Conservation (phyloP, 2,113 vertebrate species). For the Okapia johnstoni region DNA sequence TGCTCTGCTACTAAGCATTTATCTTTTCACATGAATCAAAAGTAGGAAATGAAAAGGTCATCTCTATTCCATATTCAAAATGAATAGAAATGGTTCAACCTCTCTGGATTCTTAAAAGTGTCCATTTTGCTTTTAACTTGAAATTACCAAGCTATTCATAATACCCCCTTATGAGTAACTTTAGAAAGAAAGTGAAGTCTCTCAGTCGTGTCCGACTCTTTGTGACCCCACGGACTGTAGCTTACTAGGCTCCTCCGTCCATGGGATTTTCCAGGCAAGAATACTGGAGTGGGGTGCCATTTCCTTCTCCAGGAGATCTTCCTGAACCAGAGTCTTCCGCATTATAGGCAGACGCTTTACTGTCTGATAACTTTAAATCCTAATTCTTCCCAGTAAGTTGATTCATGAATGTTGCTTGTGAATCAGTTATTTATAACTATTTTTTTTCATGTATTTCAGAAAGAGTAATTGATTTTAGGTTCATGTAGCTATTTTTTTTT, state of each 20-base stretch:
- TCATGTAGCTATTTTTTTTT: not conserved
- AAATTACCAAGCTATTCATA: not conserved
- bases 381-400: not conserved
- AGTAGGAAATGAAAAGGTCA: not conserved
- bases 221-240: not conserved
- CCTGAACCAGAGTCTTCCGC: not conserved
- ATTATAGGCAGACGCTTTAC: not conserved
- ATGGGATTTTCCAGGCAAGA: not conserved
- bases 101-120: not conserved
- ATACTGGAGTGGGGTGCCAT: not conserved
- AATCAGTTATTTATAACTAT: not conserved
- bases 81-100: not conserved
- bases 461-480: not conserved
- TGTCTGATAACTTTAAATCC: not conserved
- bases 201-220: not conserved
- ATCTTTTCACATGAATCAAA: not conserved
- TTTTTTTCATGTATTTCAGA: not conserved
- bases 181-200: not conserved
- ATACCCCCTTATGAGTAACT: not conserved
- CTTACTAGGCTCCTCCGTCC: not conserved
- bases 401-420: not conserved
- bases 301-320: not conserved
- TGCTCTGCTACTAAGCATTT: not conserved
- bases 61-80: not conserved
- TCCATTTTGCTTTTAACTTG: slow-evolving; percentile 15